Evolutionary conservation across 2,888 invertebrate species (phyloP).

Genomic region (Sminthurinus aureus): DNA sequence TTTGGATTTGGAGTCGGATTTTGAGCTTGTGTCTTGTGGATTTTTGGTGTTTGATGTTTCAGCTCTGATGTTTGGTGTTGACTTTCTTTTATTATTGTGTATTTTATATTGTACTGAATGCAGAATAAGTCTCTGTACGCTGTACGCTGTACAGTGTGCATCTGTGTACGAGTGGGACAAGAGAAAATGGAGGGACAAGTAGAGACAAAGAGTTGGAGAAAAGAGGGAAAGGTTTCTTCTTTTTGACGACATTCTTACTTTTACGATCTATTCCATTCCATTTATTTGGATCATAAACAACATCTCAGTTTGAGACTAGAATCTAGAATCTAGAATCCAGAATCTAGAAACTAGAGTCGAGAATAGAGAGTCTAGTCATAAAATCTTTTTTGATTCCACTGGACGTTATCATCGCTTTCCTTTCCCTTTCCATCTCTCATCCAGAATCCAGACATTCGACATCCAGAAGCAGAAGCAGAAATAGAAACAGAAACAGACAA

Average conservation of each 20-base stretch:
- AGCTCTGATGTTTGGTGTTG: too few species aligned
- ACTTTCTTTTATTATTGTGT: too few species aligned
- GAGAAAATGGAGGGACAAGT: background rate
- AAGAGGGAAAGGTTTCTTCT: constrained; percentile 19
- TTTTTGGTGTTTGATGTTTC: too few species aligned
- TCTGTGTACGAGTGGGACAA: background rate
- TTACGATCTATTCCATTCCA: constrained; percentile 31
- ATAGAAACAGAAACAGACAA: background rate
- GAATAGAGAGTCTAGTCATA: constrained; percentile 13
- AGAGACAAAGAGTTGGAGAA: background rate
- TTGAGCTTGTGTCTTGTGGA: too few species aligned
- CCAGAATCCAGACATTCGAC: background rate
- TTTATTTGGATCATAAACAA: constrained; percentile 40
- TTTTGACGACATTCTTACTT: constrained; percentile 32
- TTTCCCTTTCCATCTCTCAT: background rate
- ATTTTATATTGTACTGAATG: too few species aligned
- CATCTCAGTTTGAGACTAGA: constrained; percentile 27
- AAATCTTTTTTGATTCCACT: constrained; percentile 26
- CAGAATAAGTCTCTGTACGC: background rate
- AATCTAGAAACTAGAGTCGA: too few species aligned
- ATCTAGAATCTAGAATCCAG: too few species aligned
- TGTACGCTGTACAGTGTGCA: background rate
- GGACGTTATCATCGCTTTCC: constrained; percentile 11
- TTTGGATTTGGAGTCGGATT: too few species aligned
- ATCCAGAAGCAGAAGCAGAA: background rate